Conservation (phyloP, 2,113 vertebrate genomes). For the Dolichallabes microphthalmus region DNA sequence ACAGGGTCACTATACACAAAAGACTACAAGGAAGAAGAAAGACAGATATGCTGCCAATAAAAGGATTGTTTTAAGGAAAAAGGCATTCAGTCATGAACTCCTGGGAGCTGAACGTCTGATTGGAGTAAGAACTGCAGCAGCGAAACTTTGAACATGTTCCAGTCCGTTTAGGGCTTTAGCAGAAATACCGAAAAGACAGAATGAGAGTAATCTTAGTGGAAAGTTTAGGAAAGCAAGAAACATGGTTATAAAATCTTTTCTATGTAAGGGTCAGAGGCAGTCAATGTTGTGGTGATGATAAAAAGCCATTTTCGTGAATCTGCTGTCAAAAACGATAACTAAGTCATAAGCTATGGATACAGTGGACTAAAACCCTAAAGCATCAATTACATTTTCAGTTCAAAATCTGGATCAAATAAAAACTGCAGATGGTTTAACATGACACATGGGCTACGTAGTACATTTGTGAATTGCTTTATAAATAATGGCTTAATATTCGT, state of each 20-base stretch:
- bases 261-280: neutral
- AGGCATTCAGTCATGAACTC: neutral
- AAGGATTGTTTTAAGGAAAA: neutral
- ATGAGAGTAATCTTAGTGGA: neutral
- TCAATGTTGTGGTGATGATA: neutral
- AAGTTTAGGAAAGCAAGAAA: too few species aligned
- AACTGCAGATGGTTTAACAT: neutral
- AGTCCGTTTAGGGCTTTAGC: neutral
- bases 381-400: neutral
- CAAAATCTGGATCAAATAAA: neutral
- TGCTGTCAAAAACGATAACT: neutral
- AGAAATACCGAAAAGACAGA: neutral
- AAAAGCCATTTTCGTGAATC: neutral
- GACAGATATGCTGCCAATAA: neutral
- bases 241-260: neutral
- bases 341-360: neutral
- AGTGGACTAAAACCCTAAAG: neutral
- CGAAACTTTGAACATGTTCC: neutral
- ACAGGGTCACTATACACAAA: neutral
- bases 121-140: neutral
- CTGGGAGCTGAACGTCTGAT: neutral
- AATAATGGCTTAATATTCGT: neutral
- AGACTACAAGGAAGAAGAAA: neutral
- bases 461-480: neutral
- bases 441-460: neutral